Evolutionary conservation across 2,113 vertebrate species (phyloP).

Genomic region (Laticauda laticaudata): DNA sequence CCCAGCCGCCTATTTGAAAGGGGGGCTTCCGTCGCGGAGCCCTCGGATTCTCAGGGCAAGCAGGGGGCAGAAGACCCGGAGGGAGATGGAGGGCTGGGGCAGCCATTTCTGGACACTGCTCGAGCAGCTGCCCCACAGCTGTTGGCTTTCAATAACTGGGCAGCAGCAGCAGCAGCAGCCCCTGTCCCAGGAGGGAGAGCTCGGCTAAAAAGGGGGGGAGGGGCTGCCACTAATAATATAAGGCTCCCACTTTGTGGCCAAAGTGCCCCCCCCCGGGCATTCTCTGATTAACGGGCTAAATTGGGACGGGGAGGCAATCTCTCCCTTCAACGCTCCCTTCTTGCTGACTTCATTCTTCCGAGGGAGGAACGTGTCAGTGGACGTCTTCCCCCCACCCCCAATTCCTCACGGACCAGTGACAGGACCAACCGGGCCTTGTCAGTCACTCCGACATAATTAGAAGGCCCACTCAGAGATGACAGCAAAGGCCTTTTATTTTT

Average conservation of each 20-base stretch:
- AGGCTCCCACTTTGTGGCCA: background rate
- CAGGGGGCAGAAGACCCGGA: background rate
- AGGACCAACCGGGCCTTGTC: background rate
- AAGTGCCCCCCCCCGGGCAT: background rate
- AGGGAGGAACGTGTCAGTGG: background rate
- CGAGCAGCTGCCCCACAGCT: background rate
- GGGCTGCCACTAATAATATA: background rate
- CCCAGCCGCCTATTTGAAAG: background rate
- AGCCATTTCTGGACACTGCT: background rate
- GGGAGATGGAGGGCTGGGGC: background rate
- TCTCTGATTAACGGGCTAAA: background rate
- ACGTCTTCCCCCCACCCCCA: background rate
- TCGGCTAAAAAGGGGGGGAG: background rate
- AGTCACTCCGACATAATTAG: background rate
- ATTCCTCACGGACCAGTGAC: background rate
- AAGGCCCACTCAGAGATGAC: background rate
- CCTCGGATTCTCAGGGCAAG: background rate
- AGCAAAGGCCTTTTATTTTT: background rate
- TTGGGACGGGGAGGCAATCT: background rate
- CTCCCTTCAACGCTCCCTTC: background rate
- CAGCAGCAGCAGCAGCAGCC: too few relatives aligned
- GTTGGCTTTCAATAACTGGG: background rate
- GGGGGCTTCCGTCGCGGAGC: background rate
- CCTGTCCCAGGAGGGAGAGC: background rate
- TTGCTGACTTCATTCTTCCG: background rate